A percentile compares a stretch with the other conserved stretches of the same genome.
Conservation (phyloP, 1,140 invertebrate genomes). For the Hyles euphorbiae region DNA sequence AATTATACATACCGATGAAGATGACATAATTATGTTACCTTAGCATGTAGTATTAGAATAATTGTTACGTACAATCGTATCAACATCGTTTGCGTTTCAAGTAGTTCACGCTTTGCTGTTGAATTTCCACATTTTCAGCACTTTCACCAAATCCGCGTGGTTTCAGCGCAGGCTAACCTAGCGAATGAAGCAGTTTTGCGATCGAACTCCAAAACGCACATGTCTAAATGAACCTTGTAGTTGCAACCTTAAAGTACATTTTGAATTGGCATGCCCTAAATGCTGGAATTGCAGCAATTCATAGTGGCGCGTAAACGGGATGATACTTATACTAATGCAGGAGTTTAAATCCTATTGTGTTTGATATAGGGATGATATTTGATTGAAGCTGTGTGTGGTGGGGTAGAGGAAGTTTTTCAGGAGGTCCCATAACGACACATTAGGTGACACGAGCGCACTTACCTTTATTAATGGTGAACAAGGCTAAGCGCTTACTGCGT, state of each 20-base stretch:
- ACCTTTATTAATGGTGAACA: conserved; percentile 68
- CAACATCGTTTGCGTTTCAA: too few relatives aligned
- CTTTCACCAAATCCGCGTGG: conserved; percentile 29
- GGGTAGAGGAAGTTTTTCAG: conserved; percentile 61
- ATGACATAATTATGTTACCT: too few relatives aligned
- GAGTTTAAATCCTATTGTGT: conserved; percentile 29
- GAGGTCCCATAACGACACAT: conserved; percentile 66
- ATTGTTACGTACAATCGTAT: too few relatives aligned
- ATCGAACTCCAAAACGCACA: conserved; percentile 32
- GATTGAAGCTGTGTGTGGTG: conserved; percentile 27
- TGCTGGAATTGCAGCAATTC: conserved; percentile 40
- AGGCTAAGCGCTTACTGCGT: conserved; percentile 46
- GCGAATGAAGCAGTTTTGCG: conserved; percentile 30
- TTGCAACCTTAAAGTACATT: conserved; percentile 30
- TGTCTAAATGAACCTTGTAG: conserved; percentile 16
- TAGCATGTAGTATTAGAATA: too few relatives aligned
- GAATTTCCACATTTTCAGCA: conserved; percentile 30
- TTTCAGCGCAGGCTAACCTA: conserved; percentile 35
- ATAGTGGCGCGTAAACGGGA: conserved; percentile 39
- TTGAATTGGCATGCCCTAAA: conserved; percentile 14
- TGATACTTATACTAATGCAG: not conserved
- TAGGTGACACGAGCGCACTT: conserved; percentile 58
- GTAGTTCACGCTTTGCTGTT: conserved; percentile 5
- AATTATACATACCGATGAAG: too few relatives aligned
- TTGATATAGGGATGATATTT: conserved; percentile 26